Evolutionary conservation across 2,113 vertebrate species (phyloP).

Genomic region (Gobius niger): DNA sequence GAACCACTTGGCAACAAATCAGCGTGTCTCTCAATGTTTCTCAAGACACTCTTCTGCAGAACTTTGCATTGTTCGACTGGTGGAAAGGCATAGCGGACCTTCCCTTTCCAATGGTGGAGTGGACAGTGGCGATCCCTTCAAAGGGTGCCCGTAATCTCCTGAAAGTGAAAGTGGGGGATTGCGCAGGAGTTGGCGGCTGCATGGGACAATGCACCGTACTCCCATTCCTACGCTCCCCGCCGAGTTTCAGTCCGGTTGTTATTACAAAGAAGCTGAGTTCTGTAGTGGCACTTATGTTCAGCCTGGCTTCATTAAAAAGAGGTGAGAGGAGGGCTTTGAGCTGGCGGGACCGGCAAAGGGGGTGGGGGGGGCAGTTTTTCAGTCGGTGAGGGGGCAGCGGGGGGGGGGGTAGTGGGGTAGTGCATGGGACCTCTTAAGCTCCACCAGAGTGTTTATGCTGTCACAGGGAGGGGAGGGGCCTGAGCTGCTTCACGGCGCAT

Average conservation of each 20-base stretch:
- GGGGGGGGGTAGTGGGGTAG: conserved; percentile 9
- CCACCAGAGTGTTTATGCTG: conserved; percentile 51
- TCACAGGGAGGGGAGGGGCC: conserved; percentile 27
- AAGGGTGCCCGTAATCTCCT: conserved; percentile 20
- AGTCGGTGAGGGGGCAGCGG: conserved; percentile 18
- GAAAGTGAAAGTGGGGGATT: conserved; percentile 19
- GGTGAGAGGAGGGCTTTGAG: conserved; percentile 20
- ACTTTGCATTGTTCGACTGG: too few relatives aligned
- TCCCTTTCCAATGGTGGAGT: too few relatives aligned
- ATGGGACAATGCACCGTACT: conserved; percentile 16
- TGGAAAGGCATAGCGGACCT: too few relatives aligned
- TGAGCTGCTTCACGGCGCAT: conserved; percentile 83
- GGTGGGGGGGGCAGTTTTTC: background rate
- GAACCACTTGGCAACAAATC: background rate
- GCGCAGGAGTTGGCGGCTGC: conserved; percentile 14
- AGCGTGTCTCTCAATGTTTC: background rate
- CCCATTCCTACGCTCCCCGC: conserved; percentile 19
- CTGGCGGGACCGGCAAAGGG: conserved; percentile 17
- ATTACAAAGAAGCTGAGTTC: conserved; percentile 18
- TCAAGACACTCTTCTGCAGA: too few relatives aligned
- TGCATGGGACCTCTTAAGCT: conserved; percentile 22
- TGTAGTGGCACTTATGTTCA: conserved; percentile 46
- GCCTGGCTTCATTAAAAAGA: conserved; percentile 59
- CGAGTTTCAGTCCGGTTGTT: conserved; percentile 28
- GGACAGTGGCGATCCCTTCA: conserved; percentile 14